Base-by-base conservation (phyloP, 2,888 invertebrate species). In the Trisateles emortualis region DNA sequence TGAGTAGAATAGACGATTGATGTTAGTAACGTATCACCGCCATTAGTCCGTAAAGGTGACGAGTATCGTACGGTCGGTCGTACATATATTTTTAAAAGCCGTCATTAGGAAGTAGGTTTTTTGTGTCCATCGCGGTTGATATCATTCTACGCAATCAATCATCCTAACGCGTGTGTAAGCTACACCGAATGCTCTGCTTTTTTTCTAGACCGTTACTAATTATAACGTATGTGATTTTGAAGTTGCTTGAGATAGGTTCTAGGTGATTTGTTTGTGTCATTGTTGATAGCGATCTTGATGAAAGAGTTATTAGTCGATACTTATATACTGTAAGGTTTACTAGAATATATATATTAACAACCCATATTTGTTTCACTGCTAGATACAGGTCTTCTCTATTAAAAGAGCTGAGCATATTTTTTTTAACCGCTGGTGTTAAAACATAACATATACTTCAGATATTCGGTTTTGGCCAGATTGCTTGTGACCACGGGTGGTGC, bases 1-100 rank as follows among this genome's bases (percentile, higher is more conserved):
- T 83, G 87, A 75, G 74, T 74, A 88, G 91, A 91, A 92, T 90
- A 73, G 90, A 84, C 77, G 88, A 91, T 88, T 88, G 88, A 90
- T 90, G 89, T 75, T 72, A 76, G 87, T 84, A 84, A 91, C 89
- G 86, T 89, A 90, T 90, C 82, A 87, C 84, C 74, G 84, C 82
- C 88, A 90, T 87, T 87, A 87, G 76, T 72, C 59, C 57, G 68
- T 47, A 64, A 68, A 84, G 81, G 88, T 88, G 90, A 88, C 88
- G 87, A 87, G 77, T 81, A 74, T 76, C 73, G 82, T 78, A 76
- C 77, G 76, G 29, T 22, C 24, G 41, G 74, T 75, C 75, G 82
- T 49, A 40, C 50, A 79, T 81, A 80, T 71, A 63, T 71, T 81
- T 84, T 86, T 87, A 87, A 88, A 88, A 86, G 83, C 72, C 76